These are phyloP conservation scores for Lemur catta DNA, from an alignment of 2,797 vertebrate genomes.

Conservation along the genomic window DNA sequence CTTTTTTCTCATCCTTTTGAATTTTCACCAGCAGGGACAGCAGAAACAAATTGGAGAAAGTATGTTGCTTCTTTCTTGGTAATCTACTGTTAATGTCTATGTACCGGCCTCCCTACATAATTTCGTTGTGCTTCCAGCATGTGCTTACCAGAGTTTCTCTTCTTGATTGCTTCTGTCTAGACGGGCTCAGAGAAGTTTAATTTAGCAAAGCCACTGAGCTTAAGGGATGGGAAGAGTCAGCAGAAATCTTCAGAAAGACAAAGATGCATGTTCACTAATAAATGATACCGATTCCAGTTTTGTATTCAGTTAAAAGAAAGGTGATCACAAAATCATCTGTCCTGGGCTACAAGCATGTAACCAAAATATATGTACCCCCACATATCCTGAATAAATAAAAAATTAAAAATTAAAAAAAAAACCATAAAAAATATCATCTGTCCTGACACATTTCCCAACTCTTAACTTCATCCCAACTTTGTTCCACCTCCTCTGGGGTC, in stretches of 20 bases:
- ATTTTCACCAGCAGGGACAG: neutral
- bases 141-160: neutral
- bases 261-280: neutral
- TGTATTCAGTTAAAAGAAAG: neutral
- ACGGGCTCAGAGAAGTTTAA: neutral
- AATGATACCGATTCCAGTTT: neutral
- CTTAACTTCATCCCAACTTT: neutral
- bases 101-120: neutral
- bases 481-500: neutral
- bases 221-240: neutral
- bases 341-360: too few relatives aligned
- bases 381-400: too few relatives aligned
- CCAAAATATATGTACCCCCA: too few relatives aligned
- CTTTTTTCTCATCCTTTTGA: too few relatives aligned
- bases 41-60: neutral
- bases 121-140: neutral
- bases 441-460: neutral
- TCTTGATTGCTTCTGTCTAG: neutral
- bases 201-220: neutral
- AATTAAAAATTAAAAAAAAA: too few relatives aligned
- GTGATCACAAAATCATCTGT: neutral
- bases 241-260: neutral
- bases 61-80: too few relatives aligned
- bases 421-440: too few relatives aligned
- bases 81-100: neutral